A percentile compares a stretch with the other conserved stretches of the same genome.
phyloP scores from a whole-genome alignment of 23 tunicate species.

The Halocynthia roretzi region DNA sequence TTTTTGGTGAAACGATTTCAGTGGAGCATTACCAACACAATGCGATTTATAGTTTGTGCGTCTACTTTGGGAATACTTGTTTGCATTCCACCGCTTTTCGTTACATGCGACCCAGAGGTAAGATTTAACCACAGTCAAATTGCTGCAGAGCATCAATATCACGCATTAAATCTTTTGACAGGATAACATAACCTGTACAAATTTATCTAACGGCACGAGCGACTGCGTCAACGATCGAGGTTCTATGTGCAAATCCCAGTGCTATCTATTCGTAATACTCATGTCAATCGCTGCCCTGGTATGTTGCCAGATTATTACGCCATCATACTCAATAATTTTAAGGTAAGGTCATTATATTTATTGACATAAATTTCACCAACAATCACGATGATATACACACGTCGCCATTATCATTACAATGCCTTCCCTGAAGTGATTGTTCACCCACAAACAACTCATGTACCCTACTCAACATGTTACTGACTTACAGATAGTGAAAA shows the following conservation, averaged over 20 bases:
- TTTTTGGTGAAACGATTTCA: constrained; percentile 28
- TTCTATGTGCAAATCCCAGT: neutral
- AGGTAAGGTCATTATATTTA: constrained; percentile 22
- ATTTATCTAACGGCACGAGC: no score
- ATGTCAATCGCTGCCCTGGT: constrained; percentile 36
- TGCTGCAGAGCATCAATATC: no score
- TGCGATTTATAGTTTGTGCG: constrained; percentile 24
- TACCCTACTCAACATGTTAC: no score
- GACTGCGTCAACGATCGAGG: no score
- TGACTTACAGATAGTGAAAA: no score
- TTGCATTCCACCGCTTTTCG: neutral
- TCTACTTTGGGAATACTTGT: constrained; percentile 2
- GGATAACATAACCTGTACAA: no score
- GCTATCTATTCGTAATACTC: constrained; percentile 41
- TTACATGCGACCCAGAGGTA: constrained; percentile 17
- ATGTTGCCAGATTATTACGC: constrained; percentile 52
- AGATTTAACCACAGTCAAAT: neutral
- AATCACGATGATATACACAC: no score
- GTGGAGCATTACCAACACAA: constrained; percentile 21
- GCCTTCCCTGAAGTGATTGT: no score
- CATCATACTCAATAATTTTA: constrained; percentile 67
- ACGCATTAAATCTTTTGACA: no score
- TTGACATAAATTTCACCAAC: no score
- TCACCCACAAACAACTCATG: no score
- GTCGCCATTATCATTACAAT: no score